Base-by-base conservation (phyloP, 2,113 vertebrate genomes). In the Trochalopteron elliotii region DNA sequence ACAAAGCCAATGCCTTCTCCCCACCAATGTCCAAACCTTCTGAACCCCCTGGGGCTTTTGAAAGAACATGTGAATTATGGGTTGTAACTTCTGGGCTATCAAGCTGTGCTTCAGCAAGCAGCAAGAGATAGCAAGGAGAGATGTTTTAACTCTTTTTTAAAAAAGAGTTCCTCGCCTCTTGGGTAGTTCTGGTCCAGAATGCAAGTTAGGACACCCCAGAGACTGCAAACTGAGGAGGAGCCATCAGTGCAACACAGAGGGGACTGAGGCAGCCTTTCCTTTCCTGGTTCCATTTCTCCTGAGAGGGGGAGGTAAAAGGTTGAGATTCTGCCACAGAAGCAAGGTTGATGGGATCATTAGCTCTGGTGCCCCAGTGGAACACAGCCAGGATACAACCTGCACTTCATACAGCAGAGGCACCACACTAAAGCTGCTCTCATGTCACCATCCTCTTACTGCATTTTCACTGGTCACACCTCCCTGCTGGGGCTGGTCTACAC, bases 331-430 rank as follows among this genome's bases (percentile, higher is more conserved):
- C 56, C n/a, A 24, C 37, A 65, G 63, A 9, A 77, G n/a, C 22
- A 44, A 60, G 49, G n/a, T 2, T 2, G 1, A 75, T 5, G 19
- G 47, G 25, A 49, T 20, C 0, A 0, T 83, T 42, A 18, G 15
- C 23, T 70, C 37, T 63, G 40, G 27, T 52, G 22, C 47, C 55
- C 55, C 60, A n/a, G 31, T 11, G n/a, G 49, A 94, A 60, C 20
- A 68, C 35, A 72, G 56, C 9, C 71, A 83, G 49, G 27, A 83
- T 24, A 30, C 20, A 70, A 37, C 2, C 63, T 5, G 25, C 20
- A 16, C 18, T 49, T 53, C 31, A 10, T 3, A 22, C 19, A 74
- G 35, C 12, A 89, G n/a, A 55, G 55, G 42, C 18, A 40, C 0
- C 0, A 20, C 5, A 61, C 17, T 30, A 75, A 83, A 61, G 45